A percentile compares a stretch with the other conserved stretches of the same genome.
Evolutionary conservation across 1,140 invertebrate genomes (phyloP).

Genomic region (Orius laevigatus): DNA sequence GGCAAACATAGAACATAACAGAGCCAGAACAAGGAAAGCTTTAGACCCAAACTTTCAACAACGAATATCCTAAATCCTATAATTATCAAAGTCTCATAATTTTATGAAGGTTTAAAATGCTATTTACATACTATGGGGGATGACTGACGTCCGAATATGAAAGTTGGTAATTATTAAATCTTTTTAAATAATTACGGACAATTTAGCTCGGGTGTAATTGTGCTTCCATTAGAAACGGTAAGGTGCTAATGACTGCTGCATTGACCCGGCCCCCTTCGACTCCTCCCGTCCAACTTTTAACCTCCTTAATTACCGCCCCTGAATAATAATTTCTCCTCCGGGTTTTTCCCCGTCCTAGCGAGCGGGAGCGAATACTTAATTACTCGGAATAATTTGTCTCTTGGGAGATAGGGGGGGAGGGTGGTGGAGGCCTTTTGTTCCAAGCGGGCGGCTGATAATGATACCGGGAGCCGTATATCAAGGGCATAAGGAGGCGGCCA

Average conservation of each 20-base stretch:
- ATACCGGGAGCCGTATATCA: slow-evolving; percentile 5
- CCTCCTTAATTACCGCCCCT: slow-evolving; percentile 5
- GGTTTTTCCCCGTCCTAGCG: too few species aligned
- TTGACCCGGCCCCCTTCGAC: not conserved
- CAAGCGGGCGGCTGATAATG: slow-evolving; percentile 2
- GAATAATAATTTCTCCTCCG: slow-evolving; percentile 2
- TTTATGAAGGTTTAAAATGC: too few species aligned
- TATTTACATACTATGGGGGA: too few species aligned
- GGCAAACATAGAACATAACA: too few species aligned
- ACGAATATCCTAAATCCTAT: too few species aligned
- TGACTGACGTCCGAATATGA: too few species aligned
- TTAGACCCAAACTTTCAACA: too few species aligned
- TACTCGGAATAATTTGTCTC: slow-evolving; percentile 9
- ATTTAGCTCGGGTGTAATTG: too few species aligned
- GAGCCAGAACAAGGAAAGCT: too few species aligned
- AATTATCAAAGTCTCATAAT: too few species aligned
- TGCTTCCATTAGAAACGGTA: not conserved
- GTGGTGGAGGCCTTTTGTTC: not conserved
- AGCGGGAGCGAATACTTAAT: slow-evolving; percentile 5
- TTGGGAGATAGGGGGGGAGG: not conserved
- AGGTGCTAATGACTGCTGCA: slow-evolving; percentile 5
- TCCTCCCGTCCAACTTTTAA: slow-evolving; percentile 3
- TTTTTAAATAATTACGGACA: too few species aligned
- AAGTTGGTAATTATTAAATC: too few species aligned
- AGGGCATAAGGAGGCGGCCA: slow-evolving; percentile 5